These are phyloP conservation scores for Ptyas mucosa DNA, from an alignment of 2,113 vertebrate species.

Conservation along the genomic window DNA sequence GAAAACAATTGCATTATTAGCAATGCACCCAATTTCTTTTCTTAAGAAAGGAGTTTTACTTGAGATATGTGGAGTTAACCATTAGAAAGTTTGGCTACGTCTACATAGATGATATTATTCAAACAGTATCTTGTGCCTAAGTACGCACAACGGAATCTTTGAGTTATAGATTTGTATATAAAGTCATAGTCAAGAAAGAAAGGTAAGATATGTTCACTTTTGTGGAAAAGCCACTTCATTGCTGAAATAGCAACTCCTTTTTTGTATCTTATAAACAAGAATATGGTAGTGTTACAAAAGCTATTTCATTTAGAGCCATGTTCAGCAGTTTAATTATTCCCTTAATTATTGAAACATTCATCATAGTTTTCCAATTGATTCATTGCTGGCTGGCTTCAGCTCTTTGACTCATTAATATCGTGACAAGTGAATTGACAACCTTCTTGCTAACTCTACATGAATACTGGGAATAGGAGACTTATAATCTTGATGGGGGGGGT, in stretches of 20 bases:
- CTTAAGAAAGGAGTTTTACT: not conserved
- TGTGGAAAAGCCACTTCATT: constrained; percentile 12
- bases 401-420: constrained; percentile 56
- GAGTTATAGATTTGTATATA: not conserved
- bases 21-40: not conserved
- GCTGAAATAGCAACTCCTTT: constrained; percentile 41
- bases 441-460: constrained; percentile 39
- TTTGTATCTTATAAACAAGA: constrained; percentile 60
- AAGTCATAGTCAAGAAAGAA: not conserved
- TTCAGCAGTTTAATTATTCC: constrained; percentile 65
- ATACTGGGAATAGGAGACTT: constrained; percentile 22
- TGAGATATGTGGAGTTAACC: no score
- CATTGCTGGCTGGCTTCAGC: constrained; percentile 56
- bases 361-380: constrained; percentile 65
- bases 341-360: constrained; percentile 66
- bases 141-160: rapidly evolving
- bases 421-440: constrained; percentile 38
- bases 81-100: not conserved
- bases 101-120: not conserved
- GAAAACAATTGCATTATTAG: not conserved
- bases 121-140: rapidly evolving
- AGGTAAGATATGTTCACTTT: constrained; percentile 14
- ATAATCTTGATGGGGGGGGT: not conserved
- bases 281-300: constrained; percentile 25
- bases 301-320: constrained; percentile 59